Conservation (phyloP, 2,888 invertebrate genomes). For the Heteromyza rotundicornis region DNA sequence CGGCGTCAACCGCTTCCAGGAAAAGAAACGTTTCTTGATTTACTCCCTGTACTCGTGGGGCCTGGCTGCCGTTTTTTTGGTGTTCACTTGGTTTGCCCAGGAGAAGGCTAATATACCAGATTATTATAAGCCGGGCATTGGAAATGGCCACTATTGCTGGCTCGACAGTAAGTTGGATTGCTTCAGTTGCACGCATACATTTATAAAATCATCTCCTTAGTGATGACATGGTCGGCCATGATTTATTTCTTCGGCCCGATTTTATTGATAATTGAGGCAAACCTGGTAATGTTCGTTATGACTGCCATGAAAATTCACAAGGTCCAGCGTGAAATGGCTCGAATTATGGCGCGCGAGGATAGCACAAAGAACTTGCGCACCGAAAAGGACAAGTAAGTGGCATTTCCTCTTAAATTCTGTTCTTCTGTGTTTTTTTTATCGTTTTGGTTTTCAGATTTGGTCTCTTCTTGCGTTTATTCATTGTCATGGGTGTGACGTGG, state of each 20-base stretch:
- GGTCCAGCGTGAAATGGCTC: slow-evolving; percentile 58
- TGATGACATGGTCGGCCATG: slow-evolving; percentile 55
- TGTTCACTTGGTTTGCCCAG: slow-evolving; percentile 51
- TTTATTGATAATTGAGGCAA: slow-evolving; percentile 53
- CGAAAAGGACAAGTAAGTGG: slow-evolving; percentile 58
- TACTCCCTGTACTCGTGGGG: slow-evolving; percentile 61
- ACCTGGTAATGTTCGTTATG: slow-evolving; percentile 57
- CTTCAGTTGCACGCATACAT: no score
- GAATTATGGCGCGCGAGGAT: slow-evolving; percentile 56
- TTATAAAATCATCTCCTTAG: slow-evolving; percentile 23
- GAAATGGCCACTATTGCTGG: slow-evolving; percentile 66
- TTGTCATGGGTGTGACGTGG: slow-evolving; percentile 90
- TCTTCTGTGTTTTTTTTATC: no score
- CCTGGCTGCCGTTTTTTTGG: slow-evolving; percentile 45
- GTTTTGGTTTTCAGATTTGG: slow-evolving; percentile 68
- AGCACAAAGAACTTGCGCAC: slow-evolving; percentile 55
- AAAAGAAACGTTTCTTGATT: slow-evolving; percentile 55
- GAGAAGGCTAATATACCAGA: slow-evolving; percentile 41
- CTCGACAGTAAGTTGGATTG: slow-evolving; percentile 65
- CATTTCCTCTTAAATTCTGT: no score
- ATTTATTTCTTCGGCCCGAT: slow-evolving; percentile 59
- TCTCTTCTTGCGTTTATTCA: slow-evolving; percentile 78
- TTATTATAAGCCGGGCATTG: slow-evolving; percentile 65
- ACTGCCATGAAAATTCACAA: slow-evolving; percentile 58
- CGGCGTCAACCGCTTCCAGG: slow-evolving; percentile 50